Percentiles rank a stretch among this genome's conserved stretches.
Conservation (phyloP, 1,140 invertebrate genomes). For the Aradophagus sp. region DNA sequence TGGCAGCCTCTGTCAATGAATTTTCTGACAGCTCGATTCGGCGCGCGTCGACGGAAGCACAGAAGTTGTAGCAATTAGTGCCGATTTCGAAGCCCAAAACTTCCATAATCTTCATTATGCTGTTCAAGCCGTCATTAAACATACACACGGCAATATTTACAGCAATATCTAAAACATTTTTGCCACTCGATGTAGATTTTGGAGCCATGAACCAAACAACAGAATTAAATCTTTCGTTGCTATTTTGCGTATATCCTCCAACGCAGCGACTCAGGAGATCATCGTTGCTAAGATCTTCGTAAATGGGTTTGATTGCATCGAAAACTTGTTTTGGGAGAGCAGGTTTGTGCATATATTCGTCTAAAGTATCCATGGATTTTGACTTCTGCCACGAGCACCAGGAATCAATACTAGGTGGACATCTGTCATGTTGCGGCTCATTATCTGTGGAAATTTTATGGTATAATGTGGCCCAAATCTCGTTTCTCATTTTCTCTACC, state of each 20-base stretch:
- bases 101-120: slow-evolving; percentile 12
- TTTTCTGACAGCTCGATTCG: slow-evolving; percentile 1
- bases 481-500: too few species aligned
- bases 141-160: slow-evolving; percentile 1
- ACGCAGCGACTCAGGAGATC: slow-evolving; percentile 28
- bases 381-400: neutral
- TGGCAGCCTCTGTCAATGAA: slow-evolving; percentile 6
- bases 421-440: neutral
- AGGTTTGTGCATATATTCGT: neutral
- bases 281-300: slow-evolving; percentile 41
- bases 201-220: slow-evolving; percentile 9
- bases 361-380: too few species aligned
- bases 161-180: slow-evolving; percentile 23
- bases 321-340: neutral
- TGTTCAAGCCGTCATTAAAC: too few species aligned
- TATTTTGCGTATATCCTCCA: slow-evolving; percentile 20
- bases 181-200: slow-evolving; percentile 6
- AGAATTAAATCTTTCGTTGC: slow-evolving; percentile 20
- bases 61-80: slow-evolving; percentile 6
- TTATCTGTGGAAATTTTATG: slow-evolving; percentile 9
- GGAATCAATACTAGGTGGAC: neutral
- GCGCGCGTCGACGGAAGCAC: neutral
- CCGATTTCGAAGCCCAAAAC: slow-evolving; percentile 11
- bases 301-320: slow-evolving; percentile 40
- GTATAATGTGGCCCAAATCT: slow-evolving; percentile 14